A percentile compares a stretch with the other conserved stretches of the same genome.
Evolutionary conservation across 2,797 vertebrate genomes (phyloP).

Genomic region (Florisuga fusca): DNA sequence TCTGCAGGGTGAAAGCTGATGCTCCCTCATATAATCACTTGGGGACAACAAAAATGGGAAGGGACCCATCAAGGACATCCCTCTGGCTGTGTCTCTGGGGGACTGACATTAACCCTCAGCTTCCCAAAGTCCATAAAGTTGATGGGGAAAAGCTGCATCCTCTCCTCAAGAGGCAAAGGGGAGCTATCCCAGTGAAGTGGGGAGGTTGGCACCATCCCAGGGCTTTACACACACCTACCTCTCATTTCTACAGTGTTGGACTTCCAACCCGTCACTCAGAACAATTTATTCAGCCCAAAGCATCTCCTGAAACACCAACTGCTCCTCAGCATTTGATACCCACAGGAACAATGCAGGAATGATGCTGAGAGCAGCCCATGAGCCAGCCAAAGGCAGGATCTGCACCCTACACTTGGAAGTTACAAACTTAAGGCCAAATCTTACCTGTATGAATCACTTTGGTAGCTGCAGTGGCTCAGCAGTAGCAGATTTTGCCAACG

Average conservation of each 20-base stretch:
- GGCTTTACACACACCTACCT: background rate
- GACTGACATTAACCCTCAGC: background rate
- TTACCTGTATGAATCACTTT: background rate
- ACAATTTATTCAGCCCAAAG: background rate
- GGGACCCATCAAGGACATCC: background rate
- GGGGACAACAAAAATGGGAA: background rate
- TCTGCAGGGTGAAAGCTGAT: background rate
- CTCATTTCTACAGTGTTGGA: background rate
- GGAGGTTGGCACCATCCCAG: background rate
- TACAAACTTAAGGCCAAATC: background rate
- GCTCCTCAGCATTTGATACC: fast-evolving
- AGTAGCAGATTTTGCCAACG: background rate
- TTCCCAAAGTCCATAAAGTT: fast-evolving
- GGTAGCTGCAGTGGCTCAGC: background rate
- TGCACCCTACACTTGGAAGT: fast-evolving
- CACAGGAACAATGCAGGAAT: background rate
- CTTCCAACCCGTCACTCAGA: background rate
- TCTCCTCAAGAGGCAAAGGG: background rate
- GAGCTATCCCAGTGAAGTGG: fast-evolving
- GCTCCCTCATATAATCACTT: background rate
- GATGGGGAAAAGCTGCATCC: background rate
- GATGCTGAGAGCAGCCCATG: background rate
- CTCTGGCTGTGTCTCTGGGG: fast-evolving
- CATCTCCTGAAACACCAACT: background rate
- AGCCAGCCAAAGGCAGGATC: background rate